Evolutionary conservation across 2,888 invertebrate genomes (phyloP), one percentile per base, ranked within the genome.

Genomic region (Uloborus plumipes): DNA sequence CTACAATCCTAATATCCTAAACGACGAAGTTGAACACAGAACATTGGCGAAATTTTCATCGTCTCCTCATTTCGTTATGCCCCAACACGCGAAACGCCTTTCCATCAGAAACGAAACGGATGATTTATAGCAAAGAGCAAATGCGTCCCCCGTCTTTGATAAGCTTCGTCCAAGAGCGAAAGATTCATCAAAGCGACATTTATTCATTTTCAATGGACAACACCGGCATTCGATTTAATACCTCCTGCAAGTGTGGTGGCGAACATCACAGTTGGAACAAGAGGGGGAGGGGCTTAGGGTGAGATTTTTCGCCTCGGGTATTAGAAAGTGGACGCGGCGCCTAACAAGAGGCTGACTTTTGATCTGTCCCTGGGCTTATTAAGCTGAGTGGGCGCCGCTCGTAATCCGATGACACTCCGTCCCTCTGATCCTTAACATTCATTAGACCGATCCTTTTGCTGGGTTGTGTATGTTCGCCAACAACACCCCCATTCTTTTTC

Each of bases 351-450:
- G 72, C 39, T 65, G 50, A 80, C 80, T 80, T 80, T 80, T 80
- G 80, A 80, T 73, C 80, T 74, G 66, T 49, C 55, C 62, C 65
- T 70, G 50, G 66, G 79, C 79, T 79, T 79, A 79, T 79, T 79
- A 79, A 65, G 79, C 79, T 79, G 79, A 79, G 72, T 61, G 67
- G 69, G 79, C 80, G 67, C 69, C 47, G 66, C 47, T 20, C 71
- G 62, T 80, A 80, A 80, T 80, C 80, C 77, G 69, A 70, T 70
- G 77, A 77, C 77, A 77, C 77, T 61, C 51, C 55, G 62, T 64
- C 67, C 80, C 73, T 18, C 53, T 80, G 74, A 79, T 79, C 79
- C 79, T 74, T 69, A 80, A 69, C 80, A 80, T 80, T 80, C 80
- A 80, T 80, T 80, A 80, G 80, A 74, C 74, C 73, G 73, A 74